A percentile compares a stretch with the other conserved stretches of the same genome.
Evolutionary conservation across 1,140 invertebrate species (phyloP).

Genomic region (Drosophila lowei): DNA sequence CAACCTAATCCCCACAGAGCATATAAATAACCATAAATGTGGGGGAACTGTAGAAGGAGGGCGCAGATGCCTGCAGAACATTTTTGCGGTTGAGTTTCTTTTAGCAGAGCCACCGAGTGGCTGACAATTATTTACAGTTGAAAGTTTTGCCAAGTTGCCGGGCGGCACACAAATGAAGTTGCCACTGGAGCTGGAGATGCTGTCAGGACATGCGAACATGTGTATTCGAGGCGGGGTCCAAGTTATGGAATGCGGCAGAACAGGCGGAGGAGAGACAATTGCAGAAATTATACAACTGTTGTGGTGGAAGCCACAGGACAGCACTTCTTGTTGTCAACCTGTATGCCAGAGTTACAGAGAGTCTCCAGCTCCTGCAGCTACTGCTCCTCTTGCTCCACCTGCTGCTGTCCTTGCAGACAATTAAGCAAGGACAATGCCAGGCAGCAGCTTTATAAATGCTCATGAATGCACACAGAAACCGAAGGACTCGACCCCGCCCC

Average conservation of each 20-base stretch:
- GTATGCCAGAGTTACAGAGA: constrained; percentile 14
- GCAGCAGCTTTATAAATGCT: constrained; percentile 53
- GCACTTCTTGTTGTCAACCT: constrained; percentile 53
- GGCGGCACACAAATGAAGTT: constrained; percentile 68
- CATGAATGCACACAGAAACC: constrained; percentile 36
- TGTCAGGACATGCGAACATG: constrained; percentile 44
- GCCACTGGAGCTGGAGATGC: constrained; percentile 34
- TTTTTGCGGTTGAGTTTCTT: constrained; percentile 70
- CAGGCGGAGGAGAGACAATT: constrained; percentile 31
- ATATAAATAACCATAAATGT: constrained; percentile 75
- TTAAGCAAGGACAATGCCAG: constrained; percentile 75
- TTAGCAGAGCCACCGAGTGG: constrained; percentile 22
- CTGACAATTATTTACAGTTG: constrained; percentile 79
- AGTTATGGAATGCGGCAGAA: constrained; percentile 13
- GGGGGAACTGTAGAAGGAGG: constrained; percentile 18
- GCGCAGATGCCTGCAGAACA: constrained; percentile 30
- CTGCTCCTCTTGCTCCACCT: constrained; percentile 9
- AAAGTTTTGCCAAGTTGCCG: constrained; percentile 71
- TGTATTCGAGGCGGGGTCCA: constrained; percentile 21
- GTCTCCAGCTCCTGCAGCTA: constrained; percentile 15
- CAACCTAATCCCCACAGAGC: constrained; percentile 28
- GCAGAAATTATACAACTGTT: constrained; percentile 68
- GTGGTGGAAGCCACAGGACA: constrained; percentile 38
- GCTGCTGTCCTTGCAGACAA: constrained; percentile 73
- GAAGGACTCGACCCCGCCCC: neutral